Percentiles rank a stretch among this genome's conserved stretches.
Conservation (phyloP, 2,113 vertebrate genomes). For the Nematolebias whitei region DNA sequence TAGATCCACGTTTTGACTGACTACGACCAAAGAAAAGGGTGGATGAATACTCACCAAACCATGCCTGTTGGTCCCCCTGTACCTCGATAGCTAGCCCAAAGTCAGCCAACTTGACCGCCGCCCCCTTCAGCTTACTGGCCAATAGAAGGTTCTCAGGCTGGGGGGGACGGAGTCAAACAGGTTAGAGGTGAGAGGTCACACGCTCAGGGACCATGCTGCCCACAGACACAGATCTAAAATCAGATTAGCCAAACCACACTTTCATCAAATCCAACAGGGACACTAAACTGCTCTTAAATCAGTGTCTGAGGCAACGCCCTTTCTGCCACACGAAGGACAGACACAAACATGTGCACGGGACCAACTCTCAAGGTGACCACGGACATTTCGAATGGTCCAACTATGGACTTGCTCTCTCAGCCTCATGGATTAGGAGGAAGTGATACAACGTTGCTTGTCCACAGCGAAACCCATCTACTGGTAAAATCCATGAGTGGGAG, state of each 20-base stretch:
- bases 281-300: slow-evolving; percentile 76
- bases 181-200: slow-evolving; percentile 76
- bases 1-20: slow-evolving; percentile 25
- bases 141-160: slow-evolving; percentile 85
- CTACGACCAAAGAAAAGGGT: slow-evolving; percentile 42
- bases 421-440: slow-evolving; percentile 50
- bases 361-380: slow-evolving; percentile 55
- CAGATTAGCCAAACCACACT: slow-evolving; percentile 74
- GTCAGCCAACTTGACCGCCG: slow-evolving; percentile 84
- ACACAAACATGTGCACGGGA: slow-evolving; percentile 63
- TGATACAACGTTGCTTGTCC: neutral
- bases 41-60: slow-evolving; percentile 81
- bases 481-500: slow-evolving; percentile 62
- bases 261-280: slow-evolving; percentile 59
- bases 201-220: slow-evolving; percentile 65
- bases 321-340: slow-evolving; percentile 69
- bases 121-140: slow-evolving; percentile 85
- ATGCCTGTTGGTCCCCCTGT: slow-evolving; percentile 84
- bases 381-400: slow-evolving; percentile 41
- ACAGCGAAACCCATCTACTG: slow-evolving; percentile 32
- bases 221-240: slow-evolving; percentile 76
- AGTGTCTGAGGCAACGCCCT: slow-evolving; percentile 68
- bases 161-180: slow-evolving; percentile 80
- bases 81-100: slow-evolving; percentile 85
- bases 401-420: slow-evolving; percentile 42